Evolutionary conservation across 2,797 vertebrate species (phyloP), one percentile per base, ranked within the genome.

Genomic region (Sparidentex hasta): DNA sequence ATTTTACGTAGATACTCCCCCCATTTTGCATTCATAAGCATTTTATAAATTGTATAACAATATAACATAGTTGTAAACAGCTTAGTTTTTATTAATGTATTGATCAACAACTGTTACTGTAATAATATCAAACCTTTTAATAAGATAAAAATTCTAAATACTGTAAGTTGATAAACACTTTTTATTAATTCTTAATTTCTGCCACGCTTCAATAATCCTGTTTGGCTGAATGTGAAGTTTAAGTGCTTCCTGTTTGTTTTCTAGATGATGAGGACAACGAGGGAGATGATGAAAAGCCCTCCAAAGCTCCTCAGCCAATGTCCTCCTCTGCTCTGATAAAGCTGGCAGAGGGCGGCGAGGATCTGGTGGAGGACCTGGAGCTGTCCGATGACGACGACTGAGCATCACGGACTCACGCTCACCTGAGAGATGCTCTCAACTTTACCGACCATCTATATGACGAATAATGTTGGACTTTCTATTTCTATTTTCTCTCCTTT

Each of bases 351-450:
- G 98, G 98, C 48, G 96, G 93, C 0, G 96, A 97, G 58, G 98
- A 99, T 38, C 1, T 97, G 12, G 95, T 99, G 74, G 96, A 98
- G 90, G 98, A 99, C 82, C 94, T 99, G 68, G 90, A 96, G 80
- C 91, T 99, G 64, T 99, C 98, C 0, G 97, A 98, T 1, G 96
- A 97, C 0, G 95, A 97, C 0, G 95, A 97, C 78, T 94, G 89
- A 93, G 52, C 11, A 12, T 52, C 78, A 46, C 13, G 20, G 48
- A 72, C 9, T 14, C 33, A 0, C 43, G 21, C 29, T 68, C 38
- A 66, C 59, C 62, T n/a, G 61, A 64, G 58, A 73, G 33, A 58
- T 5, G 2, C 7, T 64, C 29, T 63, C 38, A 20, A 47, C 46
- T 5, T 20, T 8, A 23, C 44, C 38, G 11, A 11, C 23, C 41